A percentile compares a stretch with the other conserved stretches of the same genome.
Conservation (phyloP, 2,797 vertebrate species). For the Halcyon smyrnensis region DNA sequence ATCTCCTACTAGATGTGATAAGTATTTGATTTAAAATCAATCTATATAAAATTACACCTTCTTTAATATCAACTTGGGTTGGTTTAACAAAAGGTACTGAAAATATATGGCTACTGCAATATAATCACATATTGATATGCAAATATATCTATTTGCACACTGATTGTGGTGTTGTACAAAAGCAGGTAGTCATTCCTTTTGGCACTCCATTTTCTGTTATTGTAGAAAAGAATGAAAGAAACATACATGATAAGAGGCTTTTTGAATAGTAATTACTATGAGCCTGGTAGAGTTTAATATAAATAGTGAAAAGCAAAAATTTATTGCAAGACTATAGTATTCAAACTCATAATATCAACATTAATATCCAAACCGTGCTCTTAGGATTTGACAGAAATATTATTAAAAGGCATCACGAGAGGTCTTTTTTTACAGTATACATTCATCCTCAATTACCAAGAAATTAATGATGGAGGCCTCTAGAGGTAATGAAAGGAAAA, state of each 20-base stretch:
- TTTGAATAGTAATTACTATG: neutral
- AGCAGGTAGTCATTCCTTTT: neutral
- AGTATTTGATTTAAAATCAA: constrained; percentile 37
- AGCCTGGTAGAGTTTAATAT: neutral
- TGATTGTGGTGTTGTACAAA: neutral
- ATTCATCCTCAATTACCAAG: neutral
- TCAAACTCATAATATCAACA: neutral
- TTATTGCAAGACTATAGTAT: neutral
- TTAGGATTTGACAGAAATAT: neutral
- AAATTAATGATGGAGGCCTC: neutral
- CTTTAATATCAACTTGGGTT: neutral
- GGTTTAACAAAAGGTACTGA: constrained; percentile 1
- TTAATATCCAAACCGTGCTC: neutral
- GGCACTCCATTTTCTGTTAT: neutral
- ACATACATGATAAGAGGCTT: neutral
- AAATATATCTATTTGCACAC: neutral
- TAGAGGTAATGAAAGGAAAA: neutral
- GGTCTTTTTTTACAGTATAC: neutral
- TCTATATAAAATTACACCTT: constrained; percentile 4
- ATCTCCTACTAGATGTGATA: neutral
- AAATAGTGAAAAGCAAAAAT: neutral
- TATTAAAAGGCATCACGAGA: neutral
- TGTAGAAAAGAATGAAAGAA: neutral
- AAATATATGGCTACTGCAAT: neutral
- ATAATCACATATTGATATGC: neutral